A percentile compares a stretch with the other conserved stretches of the same genome.
Evolutionary conservation across 2,797 vertebrate genomes (phyloP).

Genomic region (Cephalopachus bancanus): DNA sequence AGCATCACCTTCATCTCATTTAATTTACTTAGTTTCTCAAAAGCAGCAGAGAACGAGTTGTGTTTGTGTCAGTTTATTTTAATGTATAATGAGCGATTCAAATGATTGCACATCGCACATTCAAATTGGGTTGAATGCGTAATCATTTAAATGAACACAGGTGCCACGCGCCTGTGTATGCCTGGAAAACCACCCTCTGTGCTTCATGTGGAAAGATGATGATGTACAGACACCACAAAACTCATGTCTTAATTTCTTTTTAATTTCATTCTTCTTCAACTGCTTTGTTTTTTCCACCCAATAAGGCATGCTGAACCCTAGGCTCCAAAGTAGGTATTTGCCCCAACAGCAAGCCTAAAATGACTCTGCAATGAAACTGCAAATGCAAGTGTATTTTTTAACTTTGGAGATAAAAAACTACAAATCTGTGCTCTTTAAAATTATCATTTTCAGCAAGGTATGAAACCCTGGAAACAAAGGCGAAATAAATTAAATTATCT

Average conservation of each 20-base stretch:
- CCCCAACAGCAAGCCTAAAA: background rate
- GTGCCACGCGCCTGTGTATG: background rate
- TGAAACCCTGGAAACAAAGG: conserved; percentile 58
- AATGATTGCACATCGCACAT: conserved; percentile 73
- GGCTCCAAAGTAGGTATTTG: background rate
- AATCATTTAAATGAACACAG: conserved; percentile 79
- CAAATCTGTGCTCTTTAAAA: conserved; percentile 61
- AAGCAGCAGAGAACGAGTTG: conserved; percentile 50
- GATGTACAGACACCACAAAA: conserved; percentile 14
- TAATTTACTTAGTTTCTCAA: conserved; percentile 71
- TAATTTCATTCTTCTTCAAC: conserved; percentile 63
- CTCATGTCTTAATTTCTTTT: conserved; percentile 72
- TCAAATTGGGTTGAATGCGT: conserved; percentile 71
- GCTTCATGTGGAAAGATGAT: conserved; percentile 19
- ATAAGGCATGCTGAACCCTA: conserved; percentile 41
- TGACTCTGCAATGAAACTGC: background rate
- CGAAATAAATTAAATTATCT: conserved; percentile 66
- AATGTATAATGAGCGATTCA: conserved; percentile 73
- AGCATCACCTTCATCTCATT: background rate
- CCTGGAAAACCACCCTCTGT: conserved; percentile 54
- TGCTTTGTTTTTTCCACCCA: conserved; percentile 15
- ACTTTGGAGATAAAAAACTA: conserved; percentile 49
- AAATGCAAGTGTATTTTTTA: conserved; percentile 54
- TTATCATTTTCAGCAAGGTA: conserved; percentile 62
- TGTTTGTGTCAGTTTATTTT: conserved; percentile 79